Base-by-base conservation (phyloP, 2,888 invertebrate species). In the Falcaria lacertinaria region DNA sequence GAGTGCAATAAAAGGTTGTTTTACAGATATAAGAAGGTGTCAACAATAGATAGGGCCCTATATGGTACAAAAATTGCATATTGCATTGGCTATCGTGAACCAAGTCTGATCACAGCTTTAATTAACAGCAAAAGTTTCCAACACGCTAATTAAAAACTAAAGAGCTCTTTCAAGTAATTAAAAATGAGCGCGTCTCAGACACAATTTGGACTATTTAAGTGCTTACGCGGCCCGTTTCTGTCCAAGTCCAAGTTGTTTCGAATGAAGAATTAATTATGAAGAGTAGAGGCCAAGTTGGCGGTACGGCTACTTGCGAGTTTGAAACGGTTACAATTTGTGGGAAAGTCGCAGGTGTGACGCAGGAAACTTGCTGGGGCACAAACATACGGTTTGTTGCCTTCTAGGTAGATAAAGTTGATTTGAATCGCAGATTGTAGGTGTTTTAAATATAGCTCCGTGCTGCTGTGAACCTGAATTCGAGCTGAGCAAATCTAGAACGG, bases 231-330 rank as follows among this genome's bases (percentile, higher is more conserved):
- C 73, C 74, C 76, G 77, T 62, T 72, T 74, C 79, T 79, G 83
- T 81, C 80, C 84, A 79, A 78, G 72, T 74, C 68, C 65, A 75
- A 88, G 78, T 88, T 85, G 79, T 80, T 77, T 79, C 77, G 85
- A 87, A 83, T 88, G 87, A 89, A 88, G 88, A 89, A 89, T 89
- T 88, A 89, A 88, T 89, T 88, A 89, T 87, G 86, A 85, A 84
- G 80, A 74, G 69, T 69, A 64, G 69, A 73, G 81, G 72, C 70
- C 69, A 82, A 83, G 73, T 81, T 84, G 64, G 69, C 60, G 57
- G 66, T 64, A 66, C 69, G 74, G 56, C 73, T 74, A 80, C 78
- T 83, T 80, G 78, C 69, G 70, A 83, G 74, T 80, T 81, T 69
- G 64, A 71, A 72, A 76, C 73, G 74, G 84, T 78, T 80, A 83